Conservation (phyloP, 2,113 vertebrate genomes). For the Beaufortia kweichowensis region DNA sequence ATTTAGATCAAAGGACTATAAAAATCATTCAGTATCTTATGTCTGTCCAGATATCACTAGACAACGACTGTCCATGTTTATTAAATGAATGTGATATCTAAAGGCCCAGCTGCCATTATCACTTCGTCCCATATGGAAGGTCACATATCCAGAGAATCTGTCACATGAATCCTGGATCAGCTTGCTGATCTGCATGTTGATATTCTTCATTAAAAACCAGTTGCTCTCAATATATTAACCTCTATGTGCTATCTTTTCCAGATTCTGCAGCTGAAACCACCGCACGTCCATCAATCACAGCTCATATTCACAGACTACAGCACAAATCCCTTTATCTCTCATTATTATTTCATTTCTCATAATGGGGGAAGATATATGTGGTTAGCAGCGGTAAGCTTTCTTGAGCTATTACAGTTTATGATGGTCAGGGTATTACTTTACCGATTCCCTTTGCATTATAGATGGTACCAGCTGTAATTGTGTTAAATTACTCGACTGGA, state of each 20-base stretch:
- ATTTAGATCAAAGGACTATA: too few relatives aligned
- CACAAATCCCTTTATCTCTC: constrained; percentile 7
- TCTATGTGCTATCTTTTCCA: background rate
- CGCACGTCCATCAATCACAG: background rate
- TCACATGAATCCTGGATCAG: background rate
- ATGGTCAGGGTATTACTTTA: constrained; percentile 33
- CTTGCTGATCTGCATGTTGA: background rate
- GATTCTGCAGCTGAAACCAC: constrained; percentile 14
- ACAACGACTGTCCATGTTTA: background rate
- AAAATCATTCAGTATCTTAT: background rate
- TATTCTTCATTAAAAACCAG: background rate
- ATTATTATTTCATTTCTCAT: constrained; percentile 24
- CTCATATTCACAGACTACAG: constrained; percentile 3
- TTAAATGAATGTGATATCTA: background rate
- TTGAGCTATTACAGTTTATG: constrained; percentile 19
- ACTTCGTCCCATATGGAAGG: background rate
- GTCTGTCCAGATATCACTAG: background rate
- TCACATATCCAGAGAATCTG: background rate
- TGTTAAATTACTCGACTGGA: constrained; percentile 70
- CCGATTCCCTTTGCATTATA: constrained; percentile 45
- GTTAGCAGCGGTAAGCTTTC: constrained; percentile 35
- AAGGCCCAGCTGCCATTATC: background rate
- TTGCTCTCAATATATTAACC: constrained; percentile 1
- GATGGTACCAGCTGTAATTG: constrained; percentile 56
- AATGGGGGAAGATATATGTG: constrained; percentile 12